Evolutionary conservation across 2,113 vertebrate genomes (phyloP), one percentile per base, ranked within the genome.

Genomic region (Chaetodon trifascialis): DNA sequence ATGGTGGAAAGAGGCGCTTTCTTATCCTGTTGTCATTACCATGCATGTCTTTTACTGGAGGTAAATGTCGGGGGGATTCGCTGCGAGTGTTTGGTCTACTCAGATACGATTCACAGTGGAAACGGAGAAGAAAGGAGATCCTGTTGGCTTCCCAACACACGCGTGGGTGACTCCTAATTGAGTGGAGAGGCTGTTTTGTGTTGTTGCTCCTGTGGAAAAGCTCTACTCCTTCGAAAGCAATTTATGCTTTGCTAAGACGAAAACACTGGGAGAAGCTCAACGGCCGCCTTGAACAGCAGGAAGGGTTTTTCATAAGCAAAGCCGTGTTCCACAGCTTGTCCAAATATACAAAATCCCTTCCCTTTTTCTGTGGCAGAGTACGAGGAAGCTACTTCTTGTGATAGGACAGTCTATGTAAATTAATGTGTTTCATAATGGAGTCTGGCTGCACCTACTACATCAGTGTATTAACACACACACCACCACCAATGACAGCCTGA

Each of bases 121-220:
- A 80, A 67, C 23, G 17, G 62, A 73, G 44, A 67, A 73, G 34
- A 83, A 76, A 83, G 40, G 52, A 80, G 65, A 79, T 82, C 47
- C 58, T 62, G 76, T 66, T 75, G 73, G 69, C 58, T 69, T 84
- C 86, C 80, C 38, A 44, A 30, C 67, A 56, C 64, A 59, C 79
- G 75, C 52, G 47, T 85, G 81, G 79, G 69, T 84, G 81, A 79
- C 76, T 86, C 73, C 71, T 88, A 86, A 90, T 90, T 91, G 86
- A 91, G 84, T 65, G 74, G 82, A 90, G 85, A 86, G 76, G 76
- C 74, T 65, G 82, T 73, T 82, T 76, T 65, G 66, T 79, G 59
- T 69, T 30, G 52, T 51, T 47, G 67, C 19, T 72, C 34, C 68
- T 52, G 65, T 75, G 80, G 80, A 79, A 83, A 75, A 76, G 71